phyloP scores from a whole-genome alignment of 2,797 vertebrate genomes.

The Coregonus sp. region DNA sequence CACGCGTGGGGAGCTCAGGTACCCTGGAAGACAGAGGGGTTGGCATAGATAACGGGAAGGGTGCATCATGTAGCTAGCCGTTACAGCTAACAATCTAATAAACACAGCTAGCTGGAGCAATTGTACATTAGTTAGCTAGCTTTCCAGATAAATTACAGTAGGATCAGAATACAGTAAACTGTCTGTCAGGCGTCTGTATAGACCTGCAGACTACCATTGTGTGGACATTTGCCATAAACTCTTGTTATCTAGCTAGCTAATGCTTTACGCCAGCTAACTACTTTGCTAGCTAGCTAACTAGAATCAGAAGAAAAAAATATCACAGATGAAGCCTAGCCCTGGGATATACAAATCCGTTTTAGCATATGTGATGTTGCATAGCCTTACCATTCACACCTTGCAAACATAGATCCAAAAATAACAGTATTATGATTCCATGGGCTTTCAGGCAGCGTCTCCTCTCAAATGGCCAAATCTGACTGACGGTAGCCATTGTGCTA shows the following conservation, averaged over 20 bases:
- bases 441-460: constrained; percentile 63
- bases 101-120: too few relatives aligned
- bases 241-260: not conserved
- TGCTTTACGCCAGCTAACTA: not conserved
- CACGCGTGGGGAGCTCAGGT: constrained; percentile 74
- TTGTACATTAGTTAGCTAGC: constrained; percentile 27
- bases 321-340: not conserved
- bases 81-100: not conserved
- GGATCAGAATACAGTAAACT: not conserved
- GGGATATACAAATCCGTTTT: not conserved
- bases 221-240: not conserved
- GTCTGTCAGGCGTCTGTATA: not conserved
- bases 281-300: not conserved
- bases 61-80: not conserved
- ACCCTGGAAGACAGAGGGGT: constrained; percentile 57
- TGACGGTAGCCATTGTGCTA: constrained; percentile 60
- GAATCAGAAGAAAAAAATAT: not conserved
- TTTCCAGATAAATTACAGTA: constrained; percentile 19
- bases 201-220: not conserved
- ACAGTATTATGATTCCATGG: constrained; percentile 57
- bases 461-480: constrained; percentile 61
- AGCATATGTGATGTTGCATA: not conserved
- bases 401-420: constrained; percentile 63
- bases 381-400: constrained; percentile 69
- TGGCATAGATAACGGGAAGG: not conserved